A percentile compares a stretch with the other conserved stretches of the same genome.
Evolutionary conservation across 2,797 vertebrate species (phyloP).

Genomic region (Rhynchotus rufescens): DNA sequence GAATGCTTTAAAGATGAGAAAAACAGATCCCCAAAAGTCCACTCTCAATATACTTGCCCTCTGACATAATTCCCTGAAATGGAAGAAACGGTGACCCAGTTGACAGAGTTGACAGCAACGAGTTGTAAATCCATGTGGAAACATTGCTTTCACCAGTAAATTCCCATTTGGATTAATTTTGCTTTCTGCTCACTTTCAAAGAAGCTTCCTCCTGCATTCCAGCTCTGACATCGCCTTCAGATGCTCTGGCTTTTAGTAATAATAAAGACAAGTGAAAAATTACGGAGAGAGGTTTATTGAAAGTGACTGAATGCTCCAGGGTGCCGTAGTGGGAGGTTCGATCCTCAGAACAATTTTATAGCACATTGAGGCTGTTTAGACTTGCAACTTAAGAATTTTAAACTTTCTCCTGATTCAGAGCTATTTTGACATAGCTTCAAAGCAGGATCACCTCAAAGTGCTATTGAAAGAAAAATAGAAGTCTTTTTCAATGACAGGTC

Average conservation of each 20-base stretch:
- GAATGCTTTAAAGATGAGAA: background rate
- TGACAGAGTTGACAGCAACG: background rate
- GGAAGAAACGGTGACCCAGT: background rate
- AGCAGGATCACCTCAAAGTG: slow-evolving; percentile 45
- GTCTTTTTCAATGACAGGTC: slow-evolving; percentile 45
- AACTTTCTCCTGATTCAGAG: slow-evolving; percentile 55
- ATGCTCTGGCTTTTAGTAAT: slow-evolving; percentile 65
- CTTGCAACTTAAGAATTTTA: slow-evolving; percentile 10
- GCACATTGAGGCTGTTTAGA: slow-evolving; percentile 55
- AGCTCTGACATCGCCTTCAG: slow-evolving; percentile 56
- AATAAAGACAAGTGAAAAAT: slow-evolving; percentile 70
- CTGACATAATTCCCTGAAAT: background rate
- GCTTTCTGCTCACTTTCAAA: slow-evolving; percentile 42
- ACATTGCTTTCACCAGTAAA: background rate
- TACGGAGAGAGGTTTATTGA: slow-evolving; percentile 70
- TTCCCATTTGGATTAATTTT: slow-evolving; percentile 27
- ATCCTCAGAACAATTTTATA: slow-evolving; percentile 57
- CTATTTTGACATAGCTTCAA: slow-evolving; percentile 61
- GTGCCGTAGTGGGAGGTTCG: slow-evolving; percentile 36
- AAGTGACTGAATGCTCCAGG: slow-evolving; percentile 64
- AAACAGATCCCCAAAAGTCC: background rate
- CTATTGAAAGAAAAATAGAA: slow-evolving; percentile 18
- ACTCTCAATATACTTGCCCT: background rate
- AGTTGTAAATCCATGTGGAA: background rate
- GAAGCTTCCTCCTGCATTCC: background rate